phyloP scores from a whole-genome alignment of 2,113 vertebrate species.

The Damaliscus lunatus region DNA sequence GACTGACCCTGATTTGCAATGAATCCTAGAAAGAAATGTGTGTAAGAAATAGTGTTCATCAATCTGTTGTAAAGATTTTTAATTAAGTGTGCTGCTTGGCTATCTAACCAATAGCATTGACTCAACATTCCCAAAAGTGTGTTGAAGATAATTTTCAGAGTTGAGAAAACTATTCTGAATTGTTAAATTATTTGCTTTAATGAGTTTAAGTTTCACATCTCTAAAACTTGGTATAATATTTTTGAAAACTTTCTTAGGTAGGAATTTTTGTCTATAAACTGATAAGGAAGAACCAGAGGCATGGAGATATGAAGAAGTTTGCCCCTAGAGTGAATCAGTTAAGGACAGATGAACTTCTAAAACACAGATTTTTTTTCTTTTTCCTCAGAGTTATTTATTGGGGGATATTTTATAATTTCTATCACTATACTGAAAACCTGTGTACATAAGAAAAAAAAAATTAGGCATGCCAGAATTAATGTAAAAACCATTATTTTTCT shows the following conservation, averaged over 20 bases:
- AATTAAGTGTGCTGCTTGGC: not conserved
- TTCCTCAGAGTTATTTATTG: not conserved
- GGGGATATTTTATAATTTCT: not conserved
- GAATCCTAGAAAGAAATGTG: not conserved
- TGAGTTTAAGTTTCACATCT: not conserved
- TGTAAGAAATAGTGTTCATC: not conserved
- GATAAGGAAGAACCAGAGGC: not conserved
- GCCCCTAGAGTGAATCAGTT: not conserved
- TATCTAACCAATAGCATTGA: not conserved
- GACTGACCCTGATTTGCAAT: not conserved
- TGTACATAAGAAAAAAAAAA: constrained; percentile 23
- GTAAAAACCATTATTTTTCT: constrained; percentile 49
- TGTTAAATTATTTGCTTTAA: not conserved
- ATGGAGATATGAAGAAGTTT: not conserved
- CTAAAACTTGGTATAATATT: not conserved
- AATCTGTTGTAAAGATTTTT: not conserved
- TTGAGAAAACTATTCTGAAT: not conserved
- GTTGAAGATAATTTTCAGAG: not conserved
- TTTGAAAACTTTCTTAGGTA: not conserved
- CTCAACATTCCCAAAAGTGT: not conserved
- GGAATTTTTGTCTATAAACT: not conserved
- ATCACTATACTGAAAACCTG: not conserved
- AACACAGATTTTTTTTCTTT: not conserved
- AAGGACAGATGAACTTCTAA: not conserved
- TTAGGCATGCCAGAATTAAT: constrained; percentile 37